Conservation (phyloP, 2,113 vertebrate genomes). For the Guaruba guarouba region DNA sequence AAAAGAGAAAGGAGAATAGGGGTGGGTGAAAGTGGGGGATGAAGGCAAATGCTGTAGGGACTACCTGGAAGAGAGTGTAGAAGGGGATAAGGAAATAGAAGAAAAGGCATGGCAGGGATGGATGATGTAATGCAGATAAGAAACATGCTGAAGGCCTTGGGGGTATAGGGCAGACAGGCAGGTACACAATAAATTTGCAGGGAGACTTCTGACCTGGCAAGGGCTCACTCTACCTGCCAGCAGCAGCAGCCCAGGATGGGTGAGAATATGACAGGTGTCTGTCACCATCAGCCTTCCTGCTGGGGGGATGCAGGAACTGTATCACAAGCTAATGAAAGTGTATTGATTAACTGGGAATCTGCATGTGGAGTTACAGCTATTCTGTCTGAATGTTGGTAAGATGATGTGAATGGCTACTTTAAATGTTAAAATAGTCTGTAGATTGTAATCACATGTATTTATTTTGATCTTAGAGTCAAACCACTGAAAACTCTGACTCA, state of each 20-base stretch:
- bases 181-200: background rate
- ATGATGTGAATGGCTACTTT: slow-evolving; percentile 47
- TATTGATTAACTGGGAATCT: slow-evolving; percentile 72
- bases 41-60: background rate
- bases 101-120: background rate
- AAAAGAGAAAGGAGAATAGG: background rate
- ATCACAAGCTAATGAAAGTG: background rate
- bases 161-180: background rate
- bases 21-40: background rate
- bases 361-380: slow-evolving; percentile 9
- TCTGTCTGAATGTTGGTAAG: slow-evolving; percentile 65
- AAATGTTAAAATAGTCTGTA: slow-evolving; percentile 76
- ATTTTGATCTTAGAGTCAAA: slow-evolving; percentile 39
- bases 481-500: slow-evolving; percentile 45
- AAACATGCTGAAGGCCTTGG: background rate
- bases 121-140: background rate
- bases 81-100: background rate
- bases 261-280: background rate
- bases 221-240: fast-evolving
- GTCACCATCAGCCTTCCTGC: background rate
- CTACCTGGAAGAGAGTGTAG: background rate
- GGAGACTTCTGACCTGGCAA: background rate
- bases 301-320: background rate
- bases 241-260: background rate
- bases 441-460: slow-evolving; percentile 43